Evolutionary conservation across 2,113 vertebrate species (phyloP).

Genomic region (Diadophis punctatus): DNA sequence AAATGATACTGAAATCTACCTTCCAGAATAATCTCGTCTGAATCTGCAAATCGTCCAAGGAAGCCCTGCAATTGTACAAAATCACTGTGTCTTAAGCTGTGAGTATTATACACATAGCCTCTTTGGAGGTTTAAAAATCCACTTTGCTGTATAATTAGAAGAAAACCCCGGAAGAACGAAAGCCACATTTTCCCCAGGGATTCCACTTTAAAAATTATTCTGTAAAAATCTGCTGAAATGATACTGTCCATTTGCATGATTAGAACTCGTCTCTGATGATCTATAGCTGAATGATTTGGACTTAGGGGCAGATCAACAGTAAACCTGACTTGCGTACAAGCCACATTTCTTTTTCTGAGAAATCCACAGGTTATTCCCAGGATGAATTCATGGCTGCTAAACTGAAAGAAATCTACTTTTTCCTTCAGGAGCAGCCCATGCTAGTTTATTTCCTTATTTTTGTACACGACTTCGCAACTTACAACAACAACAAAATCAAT

Average conservation of each 20-base stretch:
- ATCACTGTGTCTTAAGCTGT: conserved; percentile 97
- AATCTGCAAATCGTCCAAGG: conserved; percentile 87
- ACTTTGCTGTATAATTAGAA: neutral
- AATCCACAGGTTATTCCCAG: neutral
- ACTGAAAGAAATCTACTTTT: neutral
- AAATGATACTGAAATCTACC: neutral
- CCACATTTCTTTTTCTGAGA: neutral
- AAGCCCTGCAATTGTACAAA: conserved; percentile 99
- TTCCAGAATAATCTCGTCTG: conserved; percentile 79
- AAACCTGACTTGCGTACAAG: neutral
- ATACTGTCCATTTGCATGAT: neutral
- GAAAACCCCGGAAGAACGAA: neutral
- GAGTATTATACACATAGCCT: conserved; percentile 65
- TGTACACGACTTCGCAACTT: neutral
- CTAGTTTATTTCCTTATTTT: neutral
- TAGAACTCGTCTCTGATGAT: neutral
- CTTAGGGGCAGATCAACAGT: neutral
- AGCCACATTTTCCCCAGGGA: neutral
- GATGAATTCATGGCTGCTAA: neutral
- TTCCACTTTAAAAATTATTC: neutral
- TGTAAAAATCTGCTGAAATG: neutral
- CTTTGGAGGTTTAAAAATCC: neutral
- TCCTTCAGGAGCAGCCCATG: neutral
- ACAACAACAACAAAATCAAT: neutral
- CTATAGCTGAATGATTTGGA: neutral